Percentiles rank a stretch among this genome's conserved stretches.
Evolutionary conservation across 2,113 vertebrate genomes (phyloP).

Genomic region (Lucifuga dentata): DNA sequence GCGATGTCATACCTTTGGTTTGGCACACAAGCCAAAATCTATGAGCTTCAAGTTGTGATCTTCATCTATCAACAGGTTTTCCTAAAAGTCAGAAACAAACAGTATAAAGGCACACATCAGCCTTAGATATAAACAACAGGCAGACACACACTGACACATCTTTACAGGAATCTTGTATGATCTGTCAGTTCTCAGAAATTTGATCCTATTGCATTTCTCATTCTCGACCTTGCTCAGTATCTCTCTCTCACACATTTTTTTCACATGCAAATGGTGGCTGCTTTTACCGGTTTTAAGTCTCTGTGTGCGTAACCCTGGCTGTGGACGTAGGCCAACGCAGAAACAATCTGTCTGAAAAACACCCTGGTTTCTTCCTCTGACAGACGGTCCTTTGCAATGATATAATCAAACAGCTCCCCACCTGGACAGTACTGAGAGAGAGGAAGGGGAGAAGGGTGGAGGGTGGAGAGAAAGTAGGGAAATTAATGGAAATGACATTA

Average conservation of each 20-base stretch:
- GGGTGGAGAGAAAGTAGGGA: background rate
- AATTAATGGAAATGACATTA: background rate
- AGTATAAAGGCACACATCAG: background rate
- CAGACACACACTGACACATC: background rate
- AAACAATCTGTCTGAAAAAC: conserved; percentile 95
- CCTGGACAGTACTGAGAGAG: conserved; percentile 91
- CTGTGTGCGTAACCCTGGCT: conserved; percentile 94
- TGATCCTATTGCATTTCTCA: too few relatives aligned
- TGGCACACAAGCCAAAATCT: conserved; percentile 96
- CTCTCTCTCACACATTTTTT: background rate
- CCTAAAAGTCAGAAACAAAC: conserved; percentile 78
- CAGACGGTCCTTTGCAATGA: conserved; percentile 92
- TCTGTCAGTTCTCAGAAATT: too few relatives aligned
- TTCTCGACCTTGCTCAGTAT: background rate
- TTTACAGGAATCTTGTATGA: too few relatives aligned
- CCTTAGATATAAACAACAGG: background rate
- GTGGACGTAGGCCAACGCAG: conserved; percentile 93
- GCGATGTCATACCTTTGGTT: conserved; percentile 89
- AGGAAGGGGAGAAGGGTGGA: background rate
- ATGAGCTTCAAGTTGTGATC: conserved; percentile 95
- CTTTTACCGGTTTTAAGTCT: conserved; percentile 92
- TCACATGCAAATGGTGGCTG: background rate
- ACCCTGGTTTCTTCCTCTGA: conserved; percentile 91
- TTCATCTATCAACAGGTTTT: conserved; percentile 94
- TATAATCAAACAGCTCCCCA: conserved; percentile 96